phyloP scores from a whole-genome alignment of 2,888 invertebrate genomes.

The Caenorhabditis sp. region DNA sequence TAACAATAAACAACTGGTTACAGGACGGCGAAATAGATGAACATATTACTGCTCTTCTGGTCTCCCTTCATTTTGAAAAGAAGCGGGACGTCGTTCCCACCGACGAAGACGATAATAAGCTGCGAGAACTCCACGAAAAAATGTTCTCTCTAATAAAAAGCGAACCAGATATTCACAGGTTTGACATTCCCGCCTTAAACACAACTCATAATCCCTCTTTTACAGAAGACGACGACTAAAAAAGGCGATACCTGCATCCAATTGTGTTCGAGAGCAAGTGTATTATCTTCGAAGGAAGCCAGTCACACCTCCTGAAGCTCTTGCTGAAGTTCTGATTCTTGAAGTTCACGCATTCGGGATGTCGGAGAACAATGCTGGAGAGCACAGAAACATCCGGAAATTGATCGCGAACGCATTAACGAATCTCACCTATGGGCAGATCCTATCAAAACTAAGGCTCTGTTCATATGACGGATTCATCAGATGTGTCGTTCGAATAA shows the following conservation, averaged over 20 bases:
- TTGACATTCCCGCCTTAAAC: not conserved
- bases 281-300: slow-evolving; percentile 61
- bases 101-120: slow-evolving; percentile 63
- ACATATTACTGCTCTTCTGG: slow-evolving; percentile 57
- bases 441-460: slow-evolving; percentile 89
- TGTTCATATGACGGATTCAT: slow-evolving; percentile 90
- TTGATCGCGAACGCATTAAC: slow-evolving; percentile 99
- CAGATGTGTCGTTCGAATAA: slow-evolving; percentile 88
- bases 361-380: slow-evolving; percentile 83
- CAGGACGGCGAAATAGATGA: slow-evolving; percentile 57
- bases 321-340: slow-evolving; percentile 92
- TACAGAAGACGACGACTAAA: slow-evolving; percentile 61
- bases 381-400: slow-evolving; percentile 89
- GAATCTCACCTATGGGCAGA: slow-evolving; percentile 94
- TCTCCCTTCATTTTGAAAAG: slow-evolving; percentile 63
- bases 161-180: slow-evolving; percentile 62
- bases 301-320: slow-evolving; percentile 87
- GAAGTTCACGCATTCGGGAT: slow-evolving; percentile 94
- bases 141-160: slow-evolving; percentile 56
- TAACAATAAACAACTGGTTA: slow-evolving; percentile 7
- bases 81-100: slow-evolving; percentile 46
- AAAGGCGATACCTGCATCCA: slow-evolving; percentile 68
- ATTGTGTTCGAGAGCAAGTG: slow-evolving; percentile 85
- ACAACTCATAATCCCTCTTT: slow-evolving; percentile 16
- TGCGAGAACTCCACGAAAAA: slow-evolving; percentile 66